Base-by-base conservation (phyloP, 2,888 invertebrate genomes). In the Alloscopus bannaensis region DNA sequence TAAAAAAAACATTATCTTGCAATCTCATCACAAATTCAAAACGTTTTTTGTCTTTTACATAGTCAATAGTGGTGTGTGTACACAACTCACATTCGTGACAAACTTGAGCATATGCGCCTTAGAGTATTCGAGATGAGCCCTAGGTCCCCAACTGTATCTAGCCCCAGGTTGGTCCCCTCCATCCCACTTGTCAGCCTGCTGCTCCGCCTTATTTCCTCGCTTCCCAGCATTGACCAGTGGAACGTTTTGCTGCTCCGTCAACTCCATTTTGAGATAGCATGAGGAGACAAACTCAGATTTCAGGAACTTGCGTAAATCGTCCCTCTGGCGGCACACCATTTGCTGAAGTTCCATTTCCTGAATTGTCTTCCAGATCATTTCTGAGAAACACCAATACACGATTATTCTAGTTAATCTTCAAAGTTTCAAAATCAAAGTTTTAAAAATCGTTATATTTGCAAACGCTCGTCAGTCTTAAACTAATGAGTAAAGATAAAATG, bases 131-230 rank as follows among this genome's bases (percentile, higher is more conserved):
- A 79, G 76, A 1, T 84, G 70, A 3, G 86, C 70, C 69, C 86
- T 50, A 1, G 70, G 68, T n/a, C 86, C 86, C 86, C 86, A 86
- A 2, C 79, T 71, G 47, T 86, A 86, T 18, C 78, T 76, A 16
- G 62, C 50, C 11, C 65, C 68, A 3, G 22, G 50, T 26, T 57
- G 29, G 8, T 83, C 83, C 13, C 59, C 20, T 1, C 83, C 84
- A 1, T 31, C 29, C 24, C 36, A 62, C 42, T 29, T 22, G 36
- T 68, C 52, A 18, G 36, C 40, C 4, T 24, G 28, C 0, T 36
- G 28, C 18, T 59, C n/a, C n/a, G n/a, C n/a, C n/a, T n/a, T n/a
- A n/a, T n/a, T 24, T 64, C 16, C 22, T 22, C 18, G 31, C 22
- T 50, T 50, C 1, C 13, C 13, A 24, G 28, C 55, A 28, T 59